Evolutionary conservation across 2,888 invertebrate species (phyloP).

Genomic region (Latrodectus elegans): DNA sequence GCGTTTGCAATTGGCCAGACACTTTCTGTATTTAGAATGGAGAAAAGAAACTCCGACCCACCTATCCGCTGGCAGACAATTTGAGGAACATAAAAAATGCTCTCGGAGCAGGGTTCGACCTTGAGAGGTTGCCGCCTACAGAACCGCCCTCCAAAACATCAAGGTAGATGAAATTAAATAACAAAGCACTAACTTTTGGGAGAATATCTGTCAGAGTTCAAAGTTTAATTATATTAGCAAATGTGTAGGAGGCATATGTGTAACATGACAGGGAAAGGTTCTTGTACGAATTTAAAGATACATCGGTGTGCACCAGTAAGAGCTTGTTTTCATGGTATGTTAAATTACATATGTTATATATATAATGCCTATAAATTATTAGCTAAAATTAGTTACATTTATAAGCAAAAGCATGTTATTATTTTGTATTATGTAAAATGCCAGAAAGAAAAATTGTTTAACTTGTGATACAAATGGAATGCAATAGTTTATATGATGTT

Average conservation of each 20-base stretch:
- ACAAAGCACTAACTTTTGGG: conserved; percentile 16
- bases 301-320: too few species aligned
- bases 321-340: too few species aligned
- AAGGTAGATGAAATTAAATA: conserved; percentile 17
- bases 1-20: conserved; percentile 39
- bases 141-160: conserved; percentile 38
- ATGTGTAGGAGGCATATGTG: neutral
- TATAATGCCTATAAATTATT: too few species aligned
- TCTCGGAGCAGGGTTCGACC: conserved; percentile 54
- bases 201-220: neutral
- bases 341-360: too few species aligned
- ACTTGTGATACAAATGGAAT: too few species aligned
- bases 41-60: neutral
- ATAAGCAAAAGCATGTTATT: too few species aligned
- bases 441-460: too few species aligned
- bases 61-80: conserved; percentile 45
- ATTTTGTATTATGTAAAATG: too few species aligned
- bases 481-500: too few species aligned
- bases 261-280: neutral
- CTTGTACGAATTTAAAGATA: too few species aligned
- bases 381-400: too few species aligned
- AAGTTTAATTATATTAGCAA: conserved; percentile 55
- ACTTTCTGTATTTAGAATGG: neutral
- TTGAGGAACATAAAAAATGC: conserved; percentile 36
- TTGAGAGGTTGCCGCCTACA: conserved; percentile 60